phyloP scores from a whole-genome alignment of 2,888 invertebrate genomes.

The Papilio protenor region DNA sequence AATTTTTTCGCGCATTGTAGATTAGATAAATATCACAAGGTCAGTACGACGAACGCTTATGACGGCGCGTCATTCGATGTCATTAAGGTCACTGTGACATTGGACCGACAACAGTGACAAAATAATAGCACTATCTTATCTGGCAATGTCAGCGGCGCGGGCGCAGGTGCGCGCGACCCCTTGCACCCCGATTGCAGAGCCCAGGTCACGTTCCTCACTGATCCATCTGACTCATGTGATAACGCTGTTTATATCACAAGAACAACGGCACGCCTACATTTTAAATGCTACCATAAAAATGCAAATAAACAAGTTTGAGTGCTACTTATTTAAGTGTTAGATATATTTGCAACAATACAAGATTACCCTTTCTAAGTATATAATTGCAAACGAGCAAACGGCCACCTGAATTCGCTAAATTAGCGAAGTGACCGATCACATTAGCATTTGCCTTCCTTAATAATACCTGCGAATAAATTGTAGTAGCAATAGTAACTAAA shows the following conservation, averaged over 20 bases:
- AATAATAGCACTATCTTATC: conserved; percentile 83
- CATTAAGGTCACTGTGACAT: conserved; percentile 84
- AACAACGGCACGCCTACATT: conserved; percentile 36
- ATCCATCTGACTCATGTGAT: conserved; percentile 48
- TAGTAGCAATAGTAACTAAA: not conserved
- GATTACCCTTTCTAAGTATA: not conserved
- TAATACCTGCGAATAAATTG: too few species aligned
- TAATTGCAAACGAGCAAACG: too few species aligned
- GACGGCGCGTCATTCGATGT: conserved; percentile 78
- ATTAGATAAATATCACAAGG: conserved; percentile 83
- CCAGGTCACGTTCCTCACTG: conserved; percentile 47
- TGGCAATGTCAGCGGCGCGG: conserved; percentile 79
- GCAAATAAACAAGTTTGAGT: not conserved
- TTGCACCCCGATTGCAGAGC: conserved; percentile 62
- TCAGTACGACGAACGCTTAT: conserved; percentile 71
- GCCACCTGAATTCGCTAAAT: too few species aligned
- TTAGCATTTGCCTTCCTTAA: too few species aligned
- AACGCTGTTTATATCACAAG: conserved; percentile 38
- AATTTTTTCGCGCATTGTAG: conserved; percentile 76
- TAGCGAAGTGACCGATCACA: too few species aligned
- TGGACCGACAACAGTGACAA: conserved; percentile 80
- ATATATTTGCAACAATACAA: not conserved
- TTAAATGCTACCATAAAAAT: conserved; percentile 12
- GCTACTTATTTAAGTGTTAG: not conserved
- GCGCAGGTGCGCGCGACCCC: conserved; percentile 80